Conservation (phyloP, 2,888 invertebrate species). For the Nemotelus nigrinus region DNA sequence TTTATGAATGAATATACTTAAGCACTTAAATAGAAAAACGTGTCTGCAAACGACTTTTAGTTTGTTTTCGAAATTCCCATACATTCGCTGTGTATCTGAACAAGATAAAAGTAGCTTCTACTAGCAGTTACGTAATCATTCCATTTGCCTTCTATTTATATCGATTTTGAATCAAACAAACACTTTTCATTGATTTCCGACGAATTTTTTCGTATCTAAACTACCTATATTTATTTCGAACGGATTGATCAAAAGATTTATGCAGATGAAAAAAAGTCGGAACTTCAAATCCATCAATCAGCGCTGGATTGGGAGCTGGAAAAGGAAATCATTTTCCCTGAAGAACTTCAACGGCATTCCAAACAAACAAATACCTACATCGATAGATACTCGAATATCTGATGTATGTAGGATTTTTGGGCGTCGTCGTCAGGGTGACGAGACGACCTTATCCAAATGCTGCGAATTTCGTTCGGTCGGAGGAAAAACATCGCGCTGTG, state of each 20-base stretch:
- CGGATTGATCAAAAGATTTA: conserved; percentile 42
- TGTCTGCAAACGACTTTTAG: too few relatives aligned
- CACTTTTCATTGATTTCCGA: background rate
- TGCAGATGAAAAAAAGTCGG: conserved; percentile 34
- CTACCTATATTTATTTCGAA: conserved; percentile 26
- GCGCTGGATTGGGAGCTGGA: conserved; percentile 15
- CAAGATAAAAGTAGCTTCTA: too few relatives aligned
- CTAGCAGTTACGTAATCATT: background rate
- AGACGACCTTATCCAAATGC: conserved; percentile 28
- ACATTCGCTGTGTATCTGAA: too few relatives aligned
- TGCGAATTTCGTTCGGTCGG: conserved; percentile 27
- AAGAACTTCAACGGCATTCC: conserved; percentile 39
- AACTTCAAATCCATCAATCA: conserved; percentile 43
- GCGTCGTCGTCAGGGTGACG: conserved; percentile 13
- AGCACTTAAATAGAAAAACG: too few relatives aligned
- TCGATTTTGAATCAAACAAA: background rate
- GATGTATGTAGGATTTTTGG: background rate
- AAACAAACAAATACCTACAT: conserved; percentile 41
- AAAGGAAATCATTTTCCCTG: conserved; percentile 43
- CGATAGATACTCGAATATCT: too few relatives aligned
- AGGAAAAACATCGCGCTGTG: conserved; percentile 28
- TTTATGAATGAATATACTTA: too few relatives aligned
- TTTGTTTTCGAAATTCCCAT: too few relatives aligned
- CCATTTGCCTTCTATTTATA: background rate
- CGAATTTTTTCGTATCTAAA: background rate